Conservation (phyloP, 2,797 vertebrate species). For the Trematomus bernacchii region DNA sequence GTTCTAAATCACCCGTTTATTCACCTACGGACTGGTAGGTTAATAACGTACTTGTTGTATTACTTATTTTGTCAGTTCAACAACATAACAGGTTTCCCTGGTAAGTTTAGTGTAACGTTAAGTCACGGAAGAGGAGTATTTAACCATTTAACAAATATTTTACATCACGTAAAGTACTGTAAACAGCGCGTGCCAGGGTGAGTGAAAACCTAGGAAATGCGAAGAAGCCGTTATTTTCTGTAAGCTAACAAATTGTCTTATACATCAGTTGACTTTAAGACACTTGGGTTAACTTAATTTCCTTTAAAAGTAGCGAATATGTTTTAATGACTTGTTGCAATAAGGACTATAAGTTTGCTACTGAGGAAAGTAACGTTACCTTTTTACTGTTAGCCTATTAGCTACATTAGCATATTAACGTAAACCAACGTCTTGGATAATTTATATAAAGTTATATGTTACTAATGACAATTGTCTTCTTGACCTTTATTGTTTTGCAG, state of each 20-base stretch:
- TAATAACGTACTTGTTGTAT: background rate
- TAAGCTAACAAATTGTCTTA: background rate
- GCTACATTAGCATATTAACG: background rate
- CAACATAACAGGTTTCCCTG: background rate
- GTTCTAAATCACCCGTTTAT: background rate
- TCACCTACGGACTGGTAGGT: background rate
- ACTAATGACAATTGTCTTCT: background rate
- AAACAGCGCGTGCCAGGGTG: no score
- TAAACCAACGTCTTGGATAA: background rate
- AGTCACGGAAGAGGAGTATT: background rate
- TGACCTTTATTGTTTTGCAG: conserved; percentile 32
- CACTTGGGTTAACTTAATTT: no score
- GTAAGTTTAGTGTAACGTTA: background rate
- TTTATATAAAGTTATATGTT: background rate
- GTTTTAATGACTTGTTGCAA: no score
- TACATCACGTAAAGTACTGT: background rate
- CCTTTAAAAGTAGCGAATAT: no score
- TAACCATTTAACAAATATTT: accelerated
- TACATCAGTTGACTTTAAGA: background rate
- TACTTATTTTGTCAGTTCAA: background rate
- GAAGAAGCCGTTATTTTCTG: background rate
- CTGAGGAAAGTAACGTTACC: background rate
- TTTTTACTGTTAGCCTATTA: background rate
- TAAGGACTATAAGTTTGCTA: no score
- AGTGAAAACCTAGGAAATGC: background rate